Conservation (phyloP, 2,888 invertebrate genomes). For the Ormyrus pomaceus region DNA sequence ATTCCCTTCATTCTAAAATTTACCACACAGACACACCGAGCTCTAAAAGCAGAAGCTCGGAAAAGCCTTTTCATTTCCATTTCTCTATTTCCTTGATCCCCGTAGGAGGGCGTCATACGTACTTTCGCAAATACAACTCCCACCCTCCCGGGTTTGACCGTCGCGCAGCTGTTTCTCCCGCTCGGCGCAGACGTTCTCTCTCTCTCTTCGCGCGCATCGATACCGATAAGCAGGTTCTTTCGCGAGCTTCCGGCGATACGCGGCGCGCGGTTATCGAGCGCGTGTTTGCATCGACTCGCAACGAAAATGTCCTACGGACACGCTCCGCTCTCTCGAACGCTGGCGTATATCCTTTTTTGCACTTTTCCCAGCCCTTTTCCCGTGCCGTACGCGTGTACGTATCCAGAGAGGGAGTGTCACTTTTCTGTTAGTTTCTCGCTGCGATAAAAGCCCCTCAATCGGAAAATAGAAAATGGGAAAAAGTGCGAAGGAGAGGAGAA, state of each 20-base stretch:
- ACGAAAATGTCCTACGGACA: conserved; percentile 46
- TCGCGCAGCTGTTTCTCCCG: neutral
- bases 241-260: conserved; percentile 43
- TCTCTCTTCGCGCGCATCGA: conserved; percentile 33
- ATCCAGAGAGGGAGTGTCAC: conserved; percentile 24
- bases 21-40: too few species aligned
- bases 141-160: too few species aligned
- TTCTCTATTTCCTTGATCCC: neutral
- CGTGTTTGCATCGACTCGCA: conserved; percentile 31
- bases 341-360: neutral
- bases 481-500: conserved; percentile 28
- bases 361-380: conserved; percentile 24
- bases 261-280: conserved; percentile 26
- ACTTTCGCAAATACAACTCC: neutral
- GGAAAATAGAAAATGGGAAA: conserved; percentile 55
- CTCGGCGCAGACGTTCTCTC: neutral
- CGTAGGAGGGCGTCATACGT: neutral
- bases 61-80: neutral
- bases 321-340: neutral
- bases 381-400: neutral
- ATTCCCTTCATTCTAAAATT: too few species aligned
- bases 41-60: too few species aligned
- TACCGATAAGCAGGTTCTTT: conserved; percentile 46
- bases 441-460: conserved; percentile 55
- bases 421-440: conserved; percentile 48